Evolutionary conservation across 2,797 vertebrate genomes (phyloP).

Genomic region (Arnoldichthys spilopterus): DNA sequence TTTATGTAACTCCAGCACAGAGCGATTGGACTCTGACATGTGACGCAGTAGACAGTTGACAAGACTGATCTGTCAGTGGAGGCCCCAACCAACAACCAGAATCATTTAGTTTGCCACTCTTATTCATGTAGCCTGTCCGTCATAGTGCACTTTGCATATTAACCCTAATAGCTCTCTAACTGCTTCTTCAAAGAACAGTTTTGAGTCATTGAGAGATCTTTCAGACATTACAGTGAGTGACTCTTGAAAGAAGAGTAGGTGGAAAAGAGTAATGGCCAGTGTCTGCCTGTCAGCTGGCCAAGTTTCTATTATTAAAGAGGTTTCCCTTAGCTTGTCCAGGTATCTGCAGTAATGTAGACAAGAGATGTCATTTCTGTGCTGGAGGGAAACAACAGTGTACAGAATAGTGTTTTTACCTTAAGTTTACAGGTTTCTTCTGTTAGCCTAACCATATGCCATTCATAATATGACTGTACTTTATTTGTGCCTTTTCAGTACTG

Average conservation of each 20-base stretch:
- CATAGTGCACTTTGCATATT: conserved; percentile 37
- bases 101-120: conserved; percentile 52
- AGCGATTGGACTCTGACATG: conserved; percentile 65
- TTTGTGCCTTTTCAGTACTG: not conserved
- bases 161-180: not conserved
- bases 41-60: conserved; percentile 70
- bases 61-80: conserved; percentile 67
- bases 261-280: conserved; percentile 1
- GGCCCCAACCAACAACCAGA: conserved; percentile 60
- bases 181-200: not conserved
- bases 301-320: conserved; percentile 14
- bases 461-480: no score
- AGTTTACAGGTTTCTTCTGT: not conserved
- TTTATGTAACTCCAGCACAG: conserved; percentile 64
- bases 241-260: conserved; percentile 4
- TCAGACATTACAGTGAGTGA: not conserved
- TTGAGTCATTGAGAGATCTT: not conserved
- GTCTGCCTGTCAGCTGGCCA: conserved; percentile 8
- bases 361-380: not conserved
- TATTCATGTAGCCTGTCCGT: conserved; percentile 40
- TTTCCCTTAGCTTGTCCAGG: not conserved
- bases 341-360: not conserved
- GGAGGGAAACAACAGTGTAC: not conserved
- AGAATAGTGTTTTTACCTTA: not conserved
- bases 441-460: not conserved